Evolutionary conservation across 2,888 invertebrate genomes (phyloP).

Genomic region (Micoletzkya japonica): DNA sequence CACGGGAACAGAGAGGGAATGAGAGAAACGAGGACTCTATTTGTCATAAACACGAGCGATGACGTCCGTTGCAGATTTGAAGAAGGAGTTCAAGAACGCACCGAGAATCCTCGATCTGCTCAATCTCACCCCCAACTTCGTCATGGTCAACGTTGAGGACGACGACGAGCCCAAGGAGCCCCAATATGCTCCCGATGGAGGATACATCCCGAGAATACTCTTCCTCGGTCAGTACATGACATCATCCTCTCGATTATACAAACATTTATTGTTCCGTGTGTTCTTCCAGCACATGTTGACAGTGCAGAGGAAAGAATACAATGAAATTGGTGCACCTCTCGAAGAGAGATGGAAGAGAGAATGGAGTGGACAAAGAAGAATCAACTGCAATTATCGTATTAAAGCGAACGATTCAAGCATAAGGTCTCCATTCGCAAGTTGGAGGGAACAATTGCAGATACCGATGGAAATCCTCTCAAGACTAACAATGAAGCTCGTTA

Average conservation of each 20-base stretch:
- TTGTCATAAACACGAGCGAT: not conserved
- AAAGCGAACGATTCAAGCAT: not conserved
- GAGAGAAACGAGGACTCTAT: too few species aligned
- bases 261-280: not conserved
- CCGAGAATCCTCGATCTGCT: slow-evolving; percentile 64
- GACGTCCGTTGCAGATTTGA: slow-evolving; percentile 33
- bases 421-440: not conserved
- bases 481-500: slow-evolving; percentile 64
- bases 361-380: too few species aligned
- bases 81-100: slow-evolving; percentile 50
- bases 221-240: slow-evolving; percentile 62
- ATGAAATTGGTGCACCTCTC: not conserved
- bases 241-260: not conserved
- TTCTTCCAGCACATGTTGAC: not conserved
- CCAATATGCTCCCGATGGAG: slow-evolving; percentile 66
- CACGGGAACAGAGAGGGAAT: too few species aligned
- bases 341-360: too few species aligned
- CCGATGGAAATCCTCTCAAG: slow-evolving; percentile 62
- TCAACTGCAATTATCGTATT: too few species aligned
- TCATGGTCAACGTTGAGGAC: slow-evolving; percentile 67
- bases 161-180: slow-evolving; percentile 66
- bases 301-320: not conserved
- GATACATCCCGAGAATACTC: slow-evolving; percentile 66
- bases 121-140: slow-evolving; percentile 62
- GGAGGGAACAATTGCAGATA: slow-evolving; percentile 55